A percentile compares a stretch with the other conserved stretches of the same genome.
These are phyloP conservation scores for Drosophila paranaensis DNA, from an alignment of 2,888 invertebrate species.

Conservation along the genomic window DNA sequence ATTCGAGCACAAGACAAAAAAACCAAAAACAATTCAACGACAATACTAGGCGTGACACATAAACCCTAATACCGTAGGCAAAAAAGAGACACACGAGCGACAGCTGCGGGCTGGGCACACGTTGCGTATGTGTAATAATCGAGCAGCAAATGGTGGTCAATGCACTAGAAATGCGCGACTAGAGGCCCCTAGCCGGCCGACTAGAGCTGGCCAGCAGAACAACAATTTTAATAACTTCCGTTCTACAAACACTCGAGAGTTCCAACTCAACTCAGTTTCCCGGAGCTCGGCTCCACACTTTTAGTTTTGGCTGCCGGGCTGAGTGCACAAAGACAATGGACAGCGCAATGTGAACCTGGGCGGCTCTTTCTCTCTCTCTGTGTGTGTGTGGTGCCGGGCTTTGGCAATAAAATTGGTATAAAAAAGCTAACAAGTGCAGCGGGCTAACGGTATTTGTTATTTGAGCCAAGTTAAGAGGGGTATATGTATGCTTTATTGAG, in stretches of 20 bases:
- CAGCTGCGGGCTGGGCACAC: constrained; percentile 32
- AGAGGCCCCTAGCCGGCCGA: constrained; percentile 7
- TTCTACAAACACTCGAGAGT: constrained; percentile 72
- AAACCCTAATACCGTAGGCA: constrained; percentile 67
- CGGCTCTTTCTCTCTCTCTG: background rate
- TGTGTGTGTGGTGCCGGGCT: constrained; percentile 13
- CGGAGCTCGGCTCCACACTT: constrained; percentile 3
- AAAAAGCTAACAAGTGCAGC: constrained; percentile 49
- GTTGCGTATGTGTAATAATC: constrained; percentile 68
- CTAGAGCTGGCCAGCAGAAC: constrained; percentile 45
- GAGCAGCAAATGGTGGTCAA: constrained; percentile 55
- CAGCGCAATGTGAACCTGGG: constrained; percentile 23
- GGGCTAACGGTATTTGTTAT: constrained; percentile 44
- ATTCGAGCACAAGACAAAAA: constrained; percentile 25
- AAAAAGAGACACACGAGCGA: constrained; percentile 7
- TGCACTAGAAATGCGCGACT: constrained; percentile 43
- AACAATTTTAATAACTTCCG: constrained; percentile 78
- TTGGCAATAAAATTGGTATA: constrained; percentile 34
- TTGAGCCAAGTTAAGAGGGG: constrained; percentile 17
- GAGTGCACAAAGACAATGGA: constrained; percentile 71
- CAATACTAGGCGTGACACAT: constrained; percentile 58
- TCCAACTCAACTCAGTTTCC: constrained; percentile 31
- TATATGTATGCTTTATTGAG: constrained; percentile 63
- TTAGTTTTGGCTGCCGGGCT: constrained; percentile 13
- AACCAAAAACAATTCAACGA: constrained; percentile 8